Evolutionary conservation across 2,797 vertebrate genomes (phyloP).

Genomic region (Rhyacichthys aspro): DNA sequence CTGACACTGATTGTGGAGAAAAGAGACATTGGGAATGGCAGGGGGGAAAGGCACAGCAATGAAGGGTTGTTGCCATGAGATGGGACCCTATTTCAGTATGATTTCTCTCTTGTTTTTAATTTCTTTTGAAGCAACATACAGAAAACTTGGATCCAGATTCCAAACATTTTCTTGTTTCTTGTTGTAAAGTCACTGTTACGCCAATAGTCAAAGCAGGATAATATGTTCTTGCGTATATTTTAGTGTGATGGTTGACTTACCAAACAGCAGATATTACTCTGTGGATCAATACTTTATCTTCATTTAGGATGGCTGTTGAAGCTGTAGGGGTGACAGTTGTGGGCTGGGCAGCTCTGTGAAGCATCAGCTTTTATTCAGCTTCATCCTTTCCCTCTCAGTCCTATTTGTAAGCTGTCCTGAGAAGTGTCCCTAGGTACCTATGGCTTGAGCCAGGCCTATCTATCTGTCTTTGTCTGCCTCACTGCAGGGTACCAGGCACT

Average conservation of each 20-base stretch:
- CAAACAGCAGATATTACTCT: slow-evolving; percentile 64
- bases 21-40: slow-evolving; percentile 82
- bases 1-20: slow-evolving; percentile 85
- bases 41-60: slow-evolving; percentile 47
- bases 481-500: slow-evolving; percentile 74
- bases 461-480: slow-evolving; percentile 82
- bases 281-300: slow-evolving; percentile 73
- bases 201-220: slow-evolving; percentile 59
- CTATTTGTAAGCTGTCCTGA: slow-evolving; percentile 86
- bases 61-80: slow-evolving; percentile 57
- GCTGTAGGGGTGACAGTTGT: slow-evolving; percentile 77
- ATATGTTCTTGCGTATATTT: slow-evolving; percentile 43
- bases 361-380: slow-evolving; percentile 81
- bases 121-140: slow-evolving; percentile 62
- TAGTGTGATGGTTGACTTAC: slow-evolving; percentile 55
- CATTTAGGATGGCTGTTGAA: slow-evolving; percentile 72
- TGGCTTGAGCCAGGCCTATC: slow-evolving; percentile 70
- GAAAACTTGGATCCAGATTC: slow-evolving; percentile 45
- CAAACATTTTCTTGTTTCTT: slow-evolving; percentile 45
- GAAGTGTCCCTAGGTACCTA: slow-evolving; percentile 75
- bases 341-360: slow-evolving; percentile 76
- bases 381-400: slow-evolving; percentile 76
- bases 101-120: slow-evolving; percentile 76
- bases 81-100: slow-evolving; percentile 76
- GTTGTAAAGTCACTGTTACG: slow-evolving; percentile 35